Evolutionary conservation across 2,113 vertebrate genomes (phyloP).

Genomic region (Chrysochloris asiatica): DNA sequence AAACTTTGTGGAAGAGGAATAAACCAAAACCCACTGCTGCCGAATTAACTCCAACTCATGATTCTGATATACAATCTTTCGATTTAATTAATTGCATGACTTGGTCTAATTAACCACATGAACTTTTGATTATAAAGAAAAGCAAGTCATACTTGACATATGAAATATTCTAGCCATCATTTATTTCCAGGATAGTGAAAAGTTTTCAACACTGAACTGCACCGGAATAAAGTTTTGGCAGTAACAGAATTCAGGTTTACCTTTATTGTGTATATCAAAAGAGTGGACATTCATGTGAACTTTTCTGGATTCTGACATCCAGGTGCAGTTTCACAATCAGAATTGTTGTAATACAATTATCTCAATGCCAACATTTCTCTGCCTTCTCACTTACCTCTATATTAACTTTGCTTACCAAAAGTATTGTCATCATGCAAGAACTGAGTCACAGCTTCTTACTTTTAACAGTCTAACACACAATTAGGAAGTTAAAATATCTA

Average conservation of each 20-base stretch:
- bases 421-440: background rate
- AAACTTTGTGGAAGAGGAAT: background rate
- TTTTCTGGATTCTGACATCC: background rate
- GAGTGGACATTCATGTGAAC: background rate
- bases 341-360: background rate
- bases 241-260: background rate
- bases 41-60: background rate
- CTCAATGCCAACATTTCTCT: background rate
- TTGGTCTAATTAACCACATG: background rate
- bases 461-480: slow-evolving; percentile 13
- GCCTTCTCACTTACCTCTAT: background rate
- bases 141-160: background rate
- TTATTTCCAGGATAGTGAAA: background rate
- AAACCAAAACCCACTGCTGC: background rate
- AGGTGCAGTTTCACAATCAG: background rate
- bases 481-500: slow-evolving; percentile 26
- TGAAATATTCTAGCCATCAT: background rate
- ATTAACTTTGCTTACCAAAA: background rate
- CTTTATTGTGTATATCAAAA: background rate
- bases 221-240: background rate
- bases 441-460: background rate
- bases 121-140: slow-evolving; percentile 17
- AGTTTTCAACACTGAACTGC: background rate
- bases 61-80: background rate
- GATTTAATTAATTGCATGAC: slow-evolving; percentile 1